Conservation (phyloP, 2,797 vertebrate species). For the Phrynocephalus forsythii region DNA sequence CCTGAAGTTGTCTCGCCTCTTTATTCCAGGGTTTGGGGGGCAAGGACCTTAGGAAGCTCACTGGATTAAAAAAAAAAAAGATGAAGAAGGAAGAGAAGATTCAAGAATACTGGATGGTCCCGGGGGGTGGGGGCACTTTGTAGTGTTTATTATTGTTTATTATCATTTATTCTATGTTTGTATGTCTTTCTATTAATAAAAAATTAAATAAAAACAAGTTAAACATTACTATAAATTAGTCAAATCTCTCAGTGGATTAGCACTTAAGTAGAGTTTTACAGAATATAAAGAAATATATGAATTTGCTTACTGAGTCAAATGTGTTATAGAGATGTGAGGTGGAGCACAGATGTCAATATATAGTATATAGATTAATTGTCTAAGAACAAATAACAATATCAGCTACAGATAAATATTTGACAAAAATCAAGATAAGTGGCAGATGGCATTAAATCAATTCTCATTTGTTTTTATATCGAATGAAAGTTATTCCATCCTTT, state of each 20-base stretch:
- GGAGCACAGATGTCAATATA: background rate
- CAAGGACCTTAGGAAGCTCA: too few relatives aligned
- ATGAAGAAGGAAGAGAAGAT: too few relatives aligned
- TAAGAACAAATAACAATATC: background rate
- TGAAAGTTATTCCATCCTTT: background rate
- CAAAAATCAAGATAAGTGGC: background rate
- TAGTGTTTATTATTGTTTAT: too few relatives aligned
- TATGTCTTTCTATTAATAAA: too few relatives aligned
- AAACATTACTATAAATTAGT: background rate
- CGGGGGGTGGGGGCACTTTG: too few relatives aligned
- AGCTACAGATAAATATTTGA: background rate
- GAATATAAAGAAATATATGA: background rate
- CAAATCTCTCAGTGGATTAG: background rate
- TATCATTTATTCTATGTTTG: too few relatives aligned
- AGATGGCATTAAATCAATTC: background rate
- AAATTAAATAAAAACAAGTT: too few relatives aligned
- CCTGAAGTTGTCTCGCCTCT: too few relatives aligned
- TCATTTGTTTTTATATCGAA: background rate
- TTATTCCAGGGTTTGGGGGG: too few relatives aligned
- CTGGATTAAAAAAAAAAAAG: too few relatives aligned
- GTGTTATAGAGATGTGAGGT: background rate
- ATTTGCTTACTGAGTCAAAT: background rate
- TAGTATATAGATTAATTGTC: background rate
- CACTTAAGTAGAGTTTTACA: background rate
- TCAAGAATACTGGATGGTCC: too few relatives aligned